Base-by-base conservation (phyloP, 92 coral and sea anemone species). In the Phenganax marumi region DNA sequence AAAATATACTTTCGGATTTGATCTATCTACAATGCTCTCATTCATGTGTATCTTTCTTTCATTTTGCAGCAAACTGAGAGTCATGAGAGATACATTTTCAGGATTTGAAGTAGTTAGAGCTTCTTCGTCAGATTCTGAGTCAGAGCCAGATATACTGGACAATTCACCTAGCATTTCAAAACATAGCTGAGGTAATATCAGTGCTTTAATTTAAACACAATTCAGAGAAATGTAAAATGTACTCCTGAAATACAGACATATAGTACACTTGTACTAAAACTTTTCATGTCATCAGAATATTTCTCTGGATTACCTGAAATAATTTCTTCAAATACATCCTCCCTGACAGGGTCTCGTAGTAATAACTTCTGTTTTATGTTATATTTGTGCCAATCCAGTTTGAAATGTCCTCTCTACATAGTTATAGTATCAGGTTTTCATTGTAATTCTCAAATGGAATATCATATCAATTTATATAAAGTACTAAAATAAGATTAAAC, bases 111-210 rank as follows among this genome's bases (percentile, higher is more conserved):
- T 78, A 46, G 46, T 78, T 46, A 3, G n/a, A 18, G 24, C 26
- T 48, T 50, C 61, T 46, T n/a, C 83, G 8, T 14, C 83, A 0
- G 83, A 78, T 7, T 78, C 83, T 11, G 95, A 87, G 39, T 95
- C 98, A 48, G 98, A 95, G 24, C 98, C 98, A 54, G 98, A 95
- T 84, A 95, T 90, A 64, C 98, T 95, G 62, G 98, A 95, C 23
- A 95, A 69, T 52, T 95, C 98, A 22, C 98, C 98, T 95, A 8
- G 7, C 63, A 56, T 14, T 63, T 47, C 7, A 52, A 8, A 50
- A 50, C 64, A 69, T 53, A 12, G 6, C 1, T 39, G 12, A 7
- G 22, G 49, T 61, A 54, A 17, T 8, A 62, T 17, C 18, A 50
- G 24, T 46, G 54, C n/a, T 8, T 6, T 33, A 5, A 51, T 62